These are phyloP conservation scores for Lutjanus erythropterus DNA, from an alignment of 2,113 vertebrate genomes.

Conservation along the genomic window DNA sequence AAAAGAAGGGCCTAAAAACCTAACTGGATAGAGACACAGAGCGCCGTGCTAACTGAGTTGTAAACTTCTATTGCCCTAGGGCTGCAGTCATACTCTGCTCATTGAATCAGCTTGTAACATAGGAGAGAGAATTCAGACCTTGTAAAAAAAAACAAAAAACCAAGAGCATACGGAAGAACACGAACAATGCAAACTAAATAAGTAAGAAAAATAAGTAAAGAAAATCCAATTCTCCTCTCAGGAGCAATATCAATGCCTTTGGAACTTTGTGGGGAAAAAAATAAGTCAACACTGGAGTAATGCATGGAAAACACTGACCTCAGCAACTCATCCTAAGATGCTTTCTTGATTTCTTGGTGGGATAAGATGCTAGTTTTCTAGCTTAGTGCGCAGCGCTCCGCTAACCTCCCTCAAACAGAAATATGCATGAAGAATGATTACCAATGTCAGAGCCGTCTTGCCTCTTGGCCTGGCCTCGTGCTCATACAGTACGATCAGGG, in stretches of 20 bases:
- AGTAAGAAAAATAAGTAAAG: constrained; percentile 14
- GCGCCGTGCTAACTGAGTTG: constrained; percentile 68
- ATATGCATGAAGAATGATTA: constrained; percentile 58
- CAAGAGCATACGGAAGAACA: neutral
- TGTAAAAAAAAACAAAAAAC: constrained; percentile 29
- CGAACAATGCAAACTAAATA: constrained; percentile 44
- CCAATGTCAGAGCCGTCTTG: constrained; percentile 15
- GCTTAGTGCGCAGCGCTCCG: neutral
- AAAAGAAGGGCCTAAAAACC: constrained; percentile 43
- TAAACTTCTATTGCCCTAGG: constrained; percentile 69
- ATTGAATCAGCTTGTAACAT: constrained; percentile 64
- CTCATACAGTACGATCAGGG: constrained; percentile 47
- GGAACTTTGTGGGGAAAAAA: constrained; percentile 33
- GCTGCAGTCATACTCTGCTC: constrained; percentile 59
- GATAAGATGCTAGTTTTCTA: neutral
- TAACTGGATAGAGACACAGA: constrained; percentile 57
- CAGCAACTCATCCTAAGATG: neutral
- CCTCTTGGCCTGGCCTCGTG: constrained; percentile 43
- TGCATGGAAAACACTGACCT: constrained; percentile 22
- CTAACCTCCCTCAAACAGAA: constrained; percentile 40
- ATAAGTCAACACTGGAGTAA: neutral
- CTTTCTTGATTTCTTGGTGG: neutral
- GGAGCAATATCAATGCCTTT: constrained; percentile 46
- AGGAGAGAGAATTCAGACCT: constrained; percentile 50
- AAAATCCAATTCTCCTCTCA: constrained; percentile 51